Evolutionary conservation across 1,140 invertebrate genomes (phyloP).

Genomic region (Drosophila albomicans): DNA sequence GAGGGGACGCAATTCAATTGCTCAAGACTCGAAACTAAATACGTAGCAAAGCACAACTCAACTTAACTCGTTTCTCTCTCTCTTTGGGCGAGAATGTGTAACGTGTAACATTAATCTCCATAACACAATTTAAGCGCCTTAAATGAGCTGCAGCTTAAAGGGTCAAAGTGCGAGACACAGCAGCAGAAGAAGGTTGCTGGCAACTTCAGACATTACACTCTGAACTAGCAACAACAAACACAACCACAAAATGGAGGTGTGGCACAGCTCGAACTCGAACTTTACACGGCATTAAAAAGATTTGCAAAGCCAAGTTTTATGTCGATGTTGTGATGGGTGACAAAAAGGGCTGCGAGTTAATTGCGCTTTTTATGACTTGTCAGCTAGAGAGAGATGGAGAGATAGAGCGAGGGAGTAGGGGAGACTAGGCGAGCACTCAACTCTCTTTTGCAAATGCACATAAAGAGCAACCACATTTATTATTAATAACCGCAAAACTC

Average conservation of each 20-base stretch:
- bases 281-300: conserved; percentile 59
- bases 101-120: conserved; percentile 72
- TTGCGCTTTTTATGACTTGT: conserved; percentile 73
- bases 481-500: conserved; percentile 80
- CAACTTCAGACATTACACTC: conserved; percentile 24
- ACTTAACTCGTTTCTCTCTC: not conserved
- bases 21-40: conserved; percentile 29
- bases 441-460: conserved; percentile 29
- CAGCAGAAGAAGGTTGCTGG: not conserved
- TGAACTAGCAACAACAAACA: conserved; percentile 13
- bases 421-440: conserved; percentile 21
- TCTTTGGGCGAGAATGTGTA: conserved; percentile 21
- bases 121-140: conserved; percentile 78
- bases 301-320: conserved; percentile 33
- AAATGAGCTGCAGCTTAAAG: conserved; percentile 72
- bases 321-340: conserved; percentile 30
- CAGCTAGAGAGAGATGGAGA: not conserved
- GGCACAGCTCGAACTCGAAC: conserved; percentile 24
- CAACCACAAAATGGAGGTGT: conserved; percentile 1
- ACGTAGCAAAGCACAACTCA: conserved; percentile 11
- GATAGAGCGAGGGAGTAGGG: not conserved
- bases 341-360: conserved; percentile 70
- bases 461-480: conserved; percentile 80
- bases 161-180: conserved; percentile 21
- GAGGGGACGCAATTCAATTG: conserved; percentile 23